A percentile compares a stretch with the other conserved stretches of the same genome.
phyloP scores from a whole-genome alignment of 1,140 invertebrate species.

The Drosophila bifasciata region DNA sequence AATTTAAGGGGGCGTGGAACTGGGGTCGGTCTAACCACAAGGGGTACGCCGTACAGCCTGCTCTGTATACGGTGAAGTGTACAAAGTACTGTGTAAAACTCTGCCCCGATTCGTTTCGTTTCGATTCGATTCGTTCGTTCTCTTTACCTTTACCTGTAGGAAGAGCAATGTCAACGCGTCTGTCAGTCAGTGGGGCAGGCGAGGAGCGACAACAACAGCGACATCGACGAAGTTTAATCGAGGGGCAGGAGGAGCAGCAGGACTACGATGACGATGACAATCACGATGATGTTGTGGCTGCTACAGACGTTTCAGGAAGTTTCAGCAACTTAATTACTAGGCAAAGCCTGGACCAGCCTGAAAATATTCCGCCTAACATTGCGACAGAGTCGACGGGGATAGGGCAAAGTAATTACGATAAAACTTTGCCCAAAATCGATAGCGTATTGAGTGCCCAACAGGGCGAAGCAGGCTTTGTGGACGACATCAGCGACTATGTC shows the following conservation, averaged over 20 bases:
- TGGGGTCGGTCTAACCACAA: constrained; percentile 8
- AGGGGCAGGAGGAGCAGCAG: constrained; percentile 7
- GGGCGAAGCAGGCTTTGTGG: constrained; percentile 15
- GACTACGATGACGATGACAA: neutral
- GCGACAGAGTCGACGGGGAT: constrained; percentile 13
- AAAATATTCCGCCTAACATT: constrained; percentile 3
- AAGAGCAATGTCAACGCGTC: constrained; percentile 51
- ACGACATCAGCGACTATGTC: constrained; percentile 56
- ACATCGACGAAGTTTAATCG: constrained; percentile 69
- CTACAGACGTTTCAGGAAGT: constrained; percentile 52
- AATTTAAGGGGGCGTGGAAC: constrained; percentile 25
- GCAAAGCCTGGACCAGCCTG: constrained; percentile 38
- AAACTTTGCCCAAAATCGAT: constrained; percentile 73
- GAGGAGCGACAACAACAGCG: constrained; percentile 23
- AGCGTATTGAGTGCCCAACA: constrained; percentile 51
- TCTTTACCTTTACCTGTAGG: constrained; percentile 43
- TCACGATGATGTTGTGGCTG: constrained; percentile 14
- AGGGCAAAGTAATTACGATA: constrained; percentile 53
- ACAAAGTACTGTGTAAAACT: neutral
- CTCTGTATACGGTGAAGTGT: neutral
- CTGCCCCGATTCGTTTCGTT: constrained; percentile 12
- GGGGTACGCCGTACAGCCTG: neutral
- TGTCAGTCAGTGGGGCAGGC: constrained; percentile 44
- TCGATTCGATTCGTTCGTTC: constrained; percentile 19
- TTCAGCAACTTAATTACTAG: constrained; percentile 81